Evolutionary conservation across 2,797 vertebrate species (phyloP), one percentile per base, ranked within the genome.

Genomic region (Hybognathus amarus): DNA sequence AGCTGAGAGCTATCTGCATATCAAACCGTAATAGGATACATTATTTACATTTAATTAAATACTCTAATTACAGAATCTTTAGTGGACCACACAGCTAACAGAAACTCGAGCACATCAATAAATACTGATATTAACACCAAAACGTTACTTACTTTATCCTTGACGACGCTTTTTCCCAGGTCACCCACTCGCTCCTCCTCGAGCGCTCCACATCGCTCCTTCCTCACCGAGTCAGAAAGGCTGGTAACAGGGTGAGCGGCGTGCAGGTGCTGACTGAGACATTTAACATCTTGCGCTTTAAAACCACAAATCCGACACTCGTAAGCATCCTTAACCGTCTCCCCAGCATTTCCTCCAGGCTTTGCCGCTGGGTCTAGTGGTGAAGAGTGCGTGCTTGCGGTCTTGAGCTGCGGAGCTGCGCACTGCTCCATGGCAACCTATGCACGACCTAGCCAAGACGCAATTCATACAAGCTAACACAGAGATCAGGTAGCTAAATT

Each of bases 301-400:
- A 85, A 88, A 24, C 88, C 87, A 61, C 89, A 90, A 73, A 90
- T 87, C 38, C 85, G 79, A 56, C 89, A 90, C 42, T 84, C 84
- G 70, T 89, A 89, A 36, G 50, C 69, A 33, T 88, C 88, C 15
- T 50, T 79, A 30, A 13, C 50, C 24, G 56, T 45, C n/a, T 71
- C 50, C 69, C 40, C 63, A 8, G 38, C 61, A 38, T 24, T 52
- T 33, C 4, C 56, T 69, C 64, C 77, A n/a, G 54, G 18, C 15
- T 56, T 77, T 33, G 1, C 77, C 59, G 18, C n/a, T 0, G 47
- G 36, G 22, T 77, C 74, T 36, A 59, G 36, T 12, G n/a, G 27
- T 24, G 74, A 78, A 68, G 61, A 73, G n/a, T 9, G 56, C 56
- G 79, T 73, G 30, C 42, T 30, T 27, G 45, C 24, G 52, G 13